Base-by-base conservation (phyloP, 2,113 vertebrate genomes). In the Vanacampus margaritifer region DNA sequence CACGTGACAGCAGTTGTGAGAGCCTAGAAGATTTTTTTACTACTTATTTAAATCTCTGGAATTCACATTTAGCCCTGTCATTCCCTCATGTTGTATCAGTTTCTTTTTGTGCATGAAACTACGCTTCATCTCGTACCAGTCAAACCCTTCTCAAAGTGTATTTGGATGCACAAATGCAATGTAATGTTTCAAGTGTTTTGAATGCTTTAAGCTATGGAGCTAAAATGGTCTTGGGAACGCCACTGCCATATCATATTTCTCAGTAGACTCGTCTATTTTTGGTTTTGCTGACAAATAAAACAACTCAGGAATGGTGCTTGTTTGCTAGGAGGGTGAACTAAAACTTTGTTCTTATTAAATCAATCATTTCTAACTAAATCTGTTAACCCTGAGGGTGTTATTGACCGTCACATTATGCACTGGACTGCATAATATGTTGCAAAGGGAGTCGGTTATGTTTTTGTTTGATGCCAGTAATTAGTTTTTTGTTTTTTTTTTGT, bases 181-280 rank as follows among this genome's bases (percentile, higher is more conserved):
- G 46, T 48, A 13, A n/a, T n/a, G 14, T 48, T 48, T 48, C 43
- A 16, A 14, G 14, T 45, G 16, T 45, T 45, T 45, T 6, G 16
- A 45, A 45, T 45, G 17, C 45, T 46, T 46, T 1, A 21, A 46
- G 45, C 17, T 46, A 5, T 21, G 45, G 45, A 46, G 45, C 17
- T 46, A 46, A 46, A 46, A 46, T 46, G 45, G 45, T 1, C 17
- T 46, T 19, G 45, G 17, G 17, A 3, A 17, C 17, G 45, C 17
- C 17, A 19, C 1, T 46, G 17, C 45, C 17, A 8, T 46, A 46
- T 46, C 45, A 19, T 19, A 46, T 46, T 46, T 46, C 76, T 80
- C 64, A 79, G 81, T 74, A 72, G 68, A 79, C 72, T 77, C 61
- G 19, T 57, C 82, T 86, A 89, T 84, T 84, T 86, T 80, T 73